These are phyloP conservation scores for Hyphantria cunea DNA, from an alignment of 1,140 invertebrate species.

Conservation along the genomic window DNA sequence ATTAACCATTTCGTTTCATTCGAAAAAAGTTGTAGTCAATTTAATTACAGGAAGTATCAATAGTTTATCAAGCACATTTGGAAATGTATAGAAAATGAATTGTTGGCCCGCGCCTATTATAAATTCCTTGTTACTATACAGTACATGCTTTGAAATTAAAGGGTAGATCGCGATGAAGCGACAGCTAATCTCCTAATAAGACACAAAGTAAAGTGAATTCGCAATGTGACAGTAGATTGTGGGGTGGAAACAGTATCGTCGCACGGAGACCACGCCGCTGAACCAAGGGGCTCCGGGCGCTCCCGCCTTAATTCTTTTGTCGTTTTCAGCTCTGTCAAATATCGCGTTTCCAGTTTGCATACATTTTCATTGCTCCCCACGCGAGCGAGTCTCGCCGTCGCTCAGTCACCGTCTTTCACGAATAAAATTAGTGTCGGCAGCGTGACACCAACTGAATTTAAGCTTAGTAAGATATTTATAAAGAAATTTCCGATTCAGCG, in stretches of 20 bases:
- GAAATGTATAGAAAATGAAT: neutral
- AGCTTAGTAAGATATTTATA: conserved; percentile 81
- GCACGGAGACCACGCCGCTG: neutral
- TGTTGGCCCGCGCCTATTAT: neutral
- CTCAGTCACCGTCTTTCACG: conserved; percentile 67
- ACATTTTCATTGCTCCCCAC: conserved; percentile 64
- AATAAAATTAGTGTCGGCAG: conserved; percentile 80
- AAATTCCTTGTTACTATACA: conserved; percentile 10
- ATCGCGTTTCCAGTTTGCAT: conserved; percentile 76
- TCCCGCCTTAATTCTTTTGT: conserved; percentile 74
- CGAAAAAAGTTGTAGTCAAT: conserved; percentile 12
- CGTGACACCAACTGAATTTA: conserved; percentile 80
- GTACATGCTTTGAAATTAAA: conserved; percentile 27
- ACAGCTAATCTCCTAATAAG: conserved; percentile 70
- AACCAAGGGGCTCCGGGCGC: conserved; percentile 10
- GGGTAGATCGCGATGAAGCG: conserved; percentile 33
- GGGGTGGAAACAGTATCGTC: conserved; percentile 37
- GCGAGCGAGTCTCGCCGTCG: conserved; percentile 32
- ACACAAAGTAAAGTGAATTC: conserved; percentile 71
- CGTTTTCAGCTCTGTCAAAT: conserved; percentile 78
- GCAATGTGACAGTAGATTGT: conserved; percentile 38
- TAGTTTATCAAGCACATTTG: neutral
- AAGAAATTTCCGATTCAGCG: conserved; percentile 80
- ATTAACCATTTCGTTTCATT: conserved; percentile 25
- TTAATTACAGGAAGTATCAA: conserved; percentile 28